Conservation (phyloP, 2,797 vertebrate genomes). For the Tapera naevia region DNA sequence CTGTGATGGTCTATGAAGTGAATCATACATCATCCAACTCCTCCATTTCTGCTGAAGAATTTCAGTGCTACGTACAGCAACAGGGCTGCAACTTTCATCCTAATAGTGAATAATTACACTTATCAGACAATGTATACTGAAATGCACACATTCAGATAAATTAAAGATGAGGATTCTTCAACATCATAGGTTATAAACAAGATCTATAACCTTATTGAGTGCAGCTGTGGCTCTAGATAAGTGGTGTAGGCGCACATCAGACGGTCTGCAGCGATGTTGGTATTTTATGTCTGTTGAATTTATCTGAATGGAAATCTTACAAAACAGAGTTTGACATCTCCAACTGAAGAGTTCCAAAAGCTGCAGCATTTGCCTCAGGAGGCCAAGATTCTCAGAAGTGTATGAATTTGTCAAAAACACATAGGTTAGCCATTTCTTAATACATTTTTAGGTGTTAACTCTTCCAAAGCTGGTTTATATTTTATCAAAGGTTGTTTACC, state of each 20-base stretch:
- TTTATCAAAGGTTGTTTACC: background rate
- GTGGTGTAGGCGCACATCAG: constrained; percentile 36
- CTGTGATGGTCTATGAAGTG: constrained; percentile 52
- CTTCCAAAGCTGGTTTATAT: background rate
- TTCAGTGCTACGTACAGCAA: constrained; percentile 29
- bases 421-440: background rate
- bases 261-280: background rate
- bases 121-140: constrained; percentile 49
- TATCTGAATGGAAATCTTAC: constrained; percentile 46
- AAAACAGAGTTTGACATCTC: constrained; percentile 25
- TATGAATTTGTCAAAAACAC: constrained; percentile 3
- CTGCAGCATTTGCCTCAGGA: constrained; percentile 19
- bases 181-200: constrained; percentile 50
- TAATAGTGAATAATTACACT: constrained; percentile 60
- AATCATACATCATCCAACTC: constrained; percentile 47
- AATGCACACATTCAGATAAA: constrained; percentile 56
- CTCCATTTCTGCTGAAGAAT: constrained; percentile 46
- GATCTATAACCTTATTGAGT: constrained; percentile 50
- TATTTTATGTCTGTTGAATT: constrained; percentile 40
- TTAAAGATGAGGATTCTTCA: constrained; percentile 61
- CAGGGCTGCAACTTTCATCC: constrained; percentile 48
- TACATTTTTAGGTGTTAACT: background rate
- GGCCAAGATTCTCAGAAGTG: background rate
- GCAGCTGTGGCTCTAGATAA: constrained; percentile 56
- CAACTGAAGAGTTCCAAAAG: background rate